These are phyloP conservation scores for Augiades crinisus DNA, from an alignment of 2,888 invertebrate genomes.

Conservation along the genomic window DNA sequence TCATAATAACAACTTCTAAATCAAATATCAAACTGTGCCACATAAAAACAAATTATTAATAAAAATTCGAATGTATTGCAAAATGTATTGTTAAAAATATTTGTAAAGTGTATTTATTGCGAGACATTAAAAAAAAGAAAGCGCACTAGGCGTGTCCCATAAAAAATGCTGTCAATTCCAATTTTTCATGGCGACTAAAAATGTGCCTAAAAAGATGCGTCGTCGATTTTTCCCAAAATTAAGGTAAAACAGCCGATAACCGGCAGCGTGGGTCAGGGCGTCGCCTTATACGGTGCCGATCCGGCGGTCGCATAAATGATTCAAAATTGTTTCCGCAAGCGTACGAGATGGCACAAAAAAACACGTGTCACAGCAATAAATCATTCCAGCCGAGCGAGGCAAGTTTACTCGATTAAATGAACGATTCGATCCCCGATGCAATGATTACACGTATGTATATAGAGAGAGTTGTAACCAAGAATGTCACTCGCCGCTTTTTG, in stretches of 20 bases:
- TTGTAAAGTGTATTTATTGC: too few relatives aligned
- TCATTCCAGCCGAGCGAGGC: constrained; percentile 66
- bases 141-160: constrained; percentile 32
- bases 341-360: constrained; percentile 54
- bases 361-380: constrained; percentile 78
- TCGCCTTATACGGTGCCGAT: constrained; percentile 37
- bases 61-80: too few relatives aligned
- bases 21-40: too few relatives aligned
- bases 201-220: constrained; percentile 44
- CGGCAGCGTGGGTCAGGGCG: constrained; percentile 43
- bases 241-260: constrained; percentile 63
- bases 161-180: constrained; percentile 57
- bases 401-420: constrained; percentile 75
- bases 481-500: constrained; percentile 68
- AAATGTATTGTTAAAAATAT: too few relatives aligned
- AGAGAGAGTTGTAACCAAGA: constrained; percentile 72
- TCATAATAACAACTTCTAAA: too few relatives aligned
- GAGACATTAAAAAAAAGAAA: too few relatives aligned
- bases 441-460: constrained; percentile 62
- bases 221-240: constrained; percentile 37
- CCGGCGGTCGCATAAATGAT: constrained; percentile 75
- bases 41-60: too few relatives aligned
- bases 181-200: constrained; percentile 56
- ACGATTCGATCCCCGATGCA: constrained; percentile 72
- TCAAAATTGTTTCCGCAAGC: constrained; percentile 77